These are phyloP conservation scores for Tuta absoluta DNA, from an alignment of 2,888 invertebrate genomes.

Conservation along the genomic window DNA sequence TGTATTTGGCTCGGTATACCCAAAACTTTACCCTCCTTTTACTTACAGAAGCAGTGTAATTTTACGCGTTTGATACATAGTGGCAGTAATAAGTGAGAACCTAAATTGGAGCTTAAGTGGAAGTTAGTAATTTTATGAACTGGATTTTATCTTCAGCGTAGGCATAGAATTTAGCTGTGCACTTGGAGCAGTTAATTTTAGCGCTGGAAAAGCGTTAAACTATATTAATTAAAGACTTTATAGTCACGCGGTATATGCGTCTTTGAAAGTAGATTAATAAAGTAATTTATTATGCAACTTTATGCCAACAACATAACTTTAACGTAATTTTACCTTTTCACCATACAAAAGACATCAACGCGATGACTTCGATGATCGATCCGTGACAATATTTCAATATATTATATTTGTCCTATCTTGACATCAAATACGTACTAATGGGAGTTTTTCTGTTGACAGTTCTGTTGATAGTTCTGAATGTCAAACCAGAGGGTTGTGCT, in stretches of 20 bases:
- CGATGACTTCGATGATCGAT: no score
- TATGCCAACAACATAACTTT: no score
- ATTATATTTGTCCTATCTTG: no score
- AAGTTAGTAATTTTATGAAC: neutral
- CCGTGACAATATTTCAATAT: no score
- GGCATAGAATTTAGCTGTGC: neutral
- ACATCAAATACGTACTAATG: no score
- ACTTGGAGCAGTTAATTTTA: neutral
- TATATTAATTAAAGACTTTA: no score
- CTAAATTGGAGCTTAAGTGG: conserved; percentile 1
- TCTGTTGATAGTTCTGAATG: no score
- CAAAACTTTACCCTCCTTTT: neutral
- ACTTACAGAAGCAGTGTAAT: neutral
- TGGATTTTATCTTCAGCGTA: neutral
- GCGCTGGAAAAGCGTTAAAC: no score
- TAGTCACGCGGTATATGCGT: no score
- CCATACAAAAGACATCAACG: conserved; percentile 12
- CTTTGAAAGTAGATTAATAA: neutral
- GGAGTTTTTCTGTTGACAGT: no score
- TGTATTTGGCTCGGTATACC: neutral
- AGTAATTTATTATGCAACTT: neutral
- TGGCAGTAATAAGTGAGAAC: conserved; percentile 8
- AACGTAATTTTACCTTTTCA: neutral
- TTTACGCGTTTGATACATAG: conserved; percentile 1
- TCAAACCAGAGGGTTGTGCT: no score